These are phyloP conservation scores for Tinamus major DNA, from an alignment of 2,797 vertebrate species.

Conservation along the genomic window DNA sequence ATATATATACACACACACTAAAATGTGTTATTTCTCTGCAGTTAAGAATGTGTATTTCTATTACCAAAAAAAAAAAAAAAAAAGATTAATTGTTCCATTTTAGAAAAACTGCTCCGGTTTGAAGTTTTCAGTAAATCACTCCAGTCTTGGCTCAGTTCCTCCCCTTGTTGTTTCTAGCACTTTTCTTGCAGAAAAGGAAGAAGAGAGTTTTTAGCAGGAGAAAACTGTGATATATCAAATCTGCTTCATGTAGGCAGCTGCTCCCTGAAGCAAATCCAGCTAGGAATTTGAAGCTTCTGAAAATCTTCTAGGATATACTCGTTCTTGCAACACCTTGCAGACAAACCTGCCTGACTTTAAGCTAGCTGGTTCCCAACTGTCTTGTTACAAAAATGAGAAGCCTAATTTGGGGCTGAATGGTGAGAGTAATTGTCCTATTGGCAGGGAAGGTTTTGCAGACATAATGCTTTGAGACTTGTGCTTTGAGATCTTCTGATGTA, in stretches of 20 bases:
- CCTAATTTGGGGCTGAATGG: neutral
- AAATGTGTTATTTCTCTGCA: neutral
- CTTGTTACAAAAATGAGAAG: fast-evolving
- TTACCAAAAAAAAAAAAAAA: neutral
- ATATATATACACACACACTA: neutral
- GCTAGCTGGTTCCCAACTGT: neutral
- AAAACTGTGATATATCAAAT: neutral
- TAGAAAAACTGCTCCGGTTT: neutral
- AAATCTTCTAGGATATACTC: neutral
- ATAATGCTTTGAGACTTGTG: too few relatives aligned
- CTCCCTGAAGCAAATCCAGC: neutral
- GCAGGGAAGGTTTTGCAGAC: neutral
- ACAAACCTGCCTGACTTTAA: neutral
- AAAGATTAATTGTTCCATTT: neutral
- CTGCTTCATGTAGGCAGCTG: neutral
- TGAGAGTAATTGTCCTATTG: neutral
- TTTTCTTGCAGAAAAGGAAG: neutral
- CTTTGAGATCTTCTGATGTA: neutral
- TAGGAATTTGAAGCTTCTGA: neutral
- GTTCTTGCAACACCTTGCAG: neutral
- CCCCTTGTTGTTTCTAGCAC: neutral
- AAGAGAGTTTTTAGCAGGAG: neutral
- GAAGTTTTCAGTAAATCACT: neutral
- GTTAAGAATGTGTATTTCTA: neutral
- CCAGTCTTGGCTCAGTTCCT: neutral